Base-by-base conservation (phyloP, 2,113 vertebrate genomes). In the Forbesichthys agassizii region DNA sequence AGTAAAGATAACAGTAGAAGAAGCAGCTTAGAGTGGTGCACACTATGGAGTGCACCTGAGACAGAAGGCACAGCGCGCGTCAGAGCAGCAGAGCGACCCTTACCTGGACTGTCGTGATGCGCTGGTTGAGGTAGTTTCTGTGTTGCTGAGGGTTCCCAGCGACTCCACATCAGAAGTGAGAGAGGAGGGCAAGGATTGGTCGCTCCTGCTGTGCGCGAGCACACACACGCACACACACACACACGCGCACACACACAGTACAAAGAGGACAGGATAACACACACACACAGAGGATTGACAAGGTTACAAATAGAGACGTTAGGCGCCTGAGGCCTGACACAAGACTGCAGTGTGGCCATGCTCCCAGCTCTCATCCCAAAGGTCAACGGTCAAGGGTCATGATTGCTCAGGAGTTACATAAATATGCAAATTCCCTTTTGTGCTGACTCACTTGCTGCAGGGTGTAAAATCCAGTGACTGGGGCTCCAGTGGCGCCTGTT, bases 101-200 rank as follows among this genome's bases (percentile, higher is more conserved):
- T 93, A 98, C 96, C 96, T 96, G 88, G 95, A 97, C 93, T 95
- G 95, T 91, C 95, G 95, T 80, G 96, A 94, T 93, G 96, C 89
- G 87, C 90, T 95, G 88, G 96, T 94, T 96, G 97, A 99, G 97
- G 97, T 98, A 99, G 97, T 96, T 97, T 99, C 96, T 93, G 95
- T 96, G 90, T 93, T 94, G 93, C 95, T 95, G 88, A 94, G 92
- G 88, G 95, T 93, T 90, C 94, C 95, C 82, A 95, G 93, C 73
- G 96, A 96, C 83, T 99, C 96, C 85, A 94, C 92, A 86, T 98
- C 96, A 91, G 96, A 97, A 90, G 95, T 96, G 94, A 91, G 94
- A 36, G 93, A 96, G 71, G 95, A 95, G 82, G 94, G 93, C 83
- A 93, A 91, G 87, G 91, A 91, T 83, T 92, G 90, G 79, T 97